phyloP scores from a whole-genome alignment of 2,888 invertebrate genomes.

The Sminthurinus aureus region DNA sequence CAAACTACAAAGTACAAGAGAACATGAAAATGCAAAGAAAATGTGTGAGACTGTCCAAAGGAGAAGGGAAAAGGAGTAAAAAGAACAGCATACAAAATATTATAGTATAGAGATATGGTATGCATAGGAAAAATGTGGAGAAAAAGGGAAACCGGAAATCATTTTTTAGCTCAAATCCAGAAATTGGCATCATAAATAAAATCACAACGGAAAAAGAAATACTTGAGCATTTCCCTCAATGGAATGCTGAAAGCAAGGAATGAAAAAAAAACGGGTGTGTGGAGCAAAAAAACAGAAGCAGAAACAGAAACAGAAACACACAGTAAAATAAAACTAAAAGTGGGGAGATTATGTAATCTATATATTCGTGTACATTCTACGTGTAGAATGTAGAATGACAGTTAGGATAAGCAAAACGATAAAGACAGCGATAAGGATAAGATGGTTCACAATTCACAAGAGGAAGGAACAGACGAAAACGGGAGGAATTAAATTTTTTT shows the following conservation, averaged over 20 bases:
- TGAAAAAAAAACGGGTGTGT: not conserved
- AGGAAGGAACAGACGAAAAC: not conserved
- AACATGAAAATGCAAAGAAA: not conserved
- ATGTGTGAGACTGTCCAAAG: not conserved
- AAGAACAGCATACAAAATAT: not conserved
- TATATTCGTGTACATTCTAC: no score
- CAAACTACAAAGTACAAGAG: not conserved
- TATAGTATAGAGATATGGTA: no score
- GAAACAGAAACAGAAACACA: not conserved
- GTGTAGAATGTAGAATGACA: no score
- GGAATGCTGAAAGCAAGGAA: not conserved
- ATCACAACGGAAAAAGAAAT: conserved; percentile 20
- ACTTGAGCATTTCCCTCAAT: not conserved
- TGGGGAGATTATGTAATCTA: not conserved
- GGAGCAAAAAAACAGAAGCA: not conserved
- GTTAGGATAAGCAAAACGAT: no score
- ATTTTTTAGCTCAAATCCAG: conserved; percentile 16
- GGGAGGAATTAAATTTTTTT: not conserved
- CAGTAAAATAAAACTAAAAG: not conserved
- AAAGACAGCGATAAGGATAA: no score
- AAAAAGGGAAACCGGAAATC: conserved; percentile 11
- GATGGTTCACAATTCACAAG: no score
- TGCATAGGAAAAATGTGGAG: not conserved
- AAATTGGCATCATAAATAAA: conserved; percentile 20
- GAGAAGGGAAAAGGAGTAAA: not conserved